These are phyloP conservation scores for Nannospalax galili DNA, from an alignment of 2,113 vertebrate species.

Conservation along the genomic window DNA sequence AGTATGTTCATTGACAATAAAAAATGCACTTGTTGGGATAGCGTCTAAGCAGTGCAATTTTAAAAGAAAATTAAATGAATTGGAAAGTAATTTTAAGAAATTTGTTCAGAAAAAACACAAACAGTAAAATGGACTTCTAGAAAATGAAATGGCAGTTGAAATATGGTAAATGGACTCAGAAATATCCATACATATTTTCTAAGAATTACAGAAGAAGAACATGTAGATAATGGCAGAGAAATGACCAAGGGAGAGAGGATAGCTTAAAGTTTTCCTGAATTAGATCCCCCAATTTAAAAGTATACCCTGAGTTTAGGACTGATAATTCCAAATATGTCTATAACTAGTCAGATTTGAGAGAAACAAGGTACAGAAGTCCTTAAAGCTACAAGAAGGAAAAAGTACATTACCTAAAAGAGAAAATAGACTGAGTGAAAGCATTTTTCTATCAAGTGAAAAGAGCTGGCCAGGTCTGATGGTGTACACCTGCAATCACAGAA, in stretches of 20 bases:
- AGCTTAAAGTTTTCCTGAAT: conserved; percentile 20
- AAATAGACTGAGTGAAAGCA: neutral
- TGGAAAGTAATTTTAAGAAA: conserved; percentile 32
- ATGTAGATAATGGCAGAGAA: neutral
- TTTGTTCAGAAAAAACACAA: neutral
- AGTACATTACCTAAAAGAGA: neutral
- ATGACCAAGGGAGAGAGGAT: neutral
- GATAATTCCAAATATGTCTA: conserved; percentile 44
- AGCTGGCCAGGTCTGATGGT: neutral
- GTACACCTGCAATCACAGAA: neutral
- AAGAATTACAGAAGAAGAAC: conserved; percentile 46
- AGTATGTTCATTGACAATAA: conserved; percentile 26
- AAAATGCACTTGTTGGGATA: neutral
- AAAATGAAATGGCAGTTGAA: conserved; percentile 12
- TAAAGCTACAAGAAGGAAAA: conserved; percentile 22
- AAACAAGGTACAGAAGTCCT: neutral
- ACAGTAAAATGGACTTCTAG: neutral
- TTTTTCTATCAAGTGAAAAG: conserved; percentile 19
- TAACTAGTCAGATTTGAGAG: conserved; percentile 40
- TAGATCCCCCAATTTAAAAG: conserved; percentile 29
- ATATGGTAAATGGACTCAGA: conserved; percentile 21
- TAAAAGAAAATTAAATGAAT: conserved; percentile 10
- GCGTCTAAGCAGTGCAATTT: neutral
- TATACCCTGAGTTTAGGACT: neutral
- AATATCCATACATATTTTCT: neutral